Evolutionary conservation across 1,140 invertebrate genomes (phyloP), one percentile per base, ranked within the genome.

Genomic region (Brachionus sp.): DNA sequence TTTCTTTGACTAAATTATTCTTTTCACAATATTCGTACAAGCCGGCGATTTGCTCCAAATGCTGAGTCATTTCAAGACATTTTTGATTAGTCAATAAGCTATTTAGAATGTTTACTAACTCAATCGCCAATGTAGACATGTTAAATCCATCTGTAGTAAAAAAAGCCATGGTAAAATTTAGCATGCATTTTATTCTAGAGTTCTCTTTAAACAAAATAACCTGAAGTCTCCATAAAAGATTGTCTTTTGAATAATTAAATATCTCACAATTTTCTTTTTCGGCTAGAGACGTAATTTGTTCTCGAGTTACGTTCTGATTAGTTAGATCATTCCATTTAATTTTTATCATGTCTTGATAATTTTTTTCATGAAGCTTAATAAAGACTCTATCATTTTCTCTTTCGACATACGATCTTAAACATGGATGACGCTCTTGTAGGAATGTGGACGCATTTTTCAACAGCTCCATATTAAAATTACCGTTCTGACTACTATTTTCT

Each of bases 81-180:
- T 39, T 33, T 42, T 57, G 46, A 44, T 29, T 44, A n/a, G 77
- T 80, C 13, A 80, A 66, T 12, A 80, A 39, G 0, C 19, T 23
- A 44, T 80, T 80, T 10, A 80, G 23, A 29, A 80, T 62, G 19
- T 80, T 80, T 0, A 66, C 29, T 12, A 80, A 23, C 25, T 80
- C 77, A 16, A 80, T 16, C n/a, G 19, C 2, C 23, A 80, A 44
- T 23, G 46, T 29, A 25, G 35, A 62, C 35, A 66, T 80, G 46
- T 80, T 80, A 16, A 80, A 66, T 10, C 77, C 77, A 62, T 80
- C 77, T 5, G 77, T 80, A 5, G 33, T 33, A 66, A 66, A 57
- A 44, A 80, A 62, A 10, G 35, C 62, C 19, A 80, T 66, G 10
- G 19, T 25, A 1, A 80, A 35, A 66, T 80, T 80, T 19, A 80